Evolutionary conservation across 2,888 invertebrate genomes (phyloP).

Genomic region (Parapristionchus giblindavisi): DNA sequence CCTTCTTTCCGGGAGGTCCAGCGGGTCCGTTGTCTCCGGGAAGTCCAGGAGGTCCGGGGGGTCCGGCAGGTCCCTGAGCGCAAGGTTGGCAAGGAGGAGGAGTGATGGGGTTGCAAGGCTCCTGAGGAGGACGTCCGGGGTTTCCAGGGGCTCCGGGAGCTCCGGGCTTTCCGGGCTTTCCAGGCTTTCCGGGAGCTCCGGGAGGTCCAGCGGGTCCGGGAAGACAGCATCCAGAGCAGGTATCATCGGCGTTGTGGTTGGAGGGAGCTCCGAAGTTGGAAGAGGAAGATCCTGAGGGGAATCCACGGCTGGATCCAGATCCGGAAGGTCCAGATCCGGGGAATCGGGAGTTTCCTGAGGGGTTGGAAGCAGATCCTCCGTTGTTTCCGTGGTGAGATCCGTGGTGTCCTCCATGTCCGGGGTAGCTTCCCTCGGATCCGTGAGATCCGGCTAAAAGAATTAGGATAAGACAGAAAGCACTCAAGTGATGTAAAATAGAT

Average conservation of each 20-base stretch:
- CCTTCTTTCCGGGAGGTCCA: slow-evolving; percentile 58
- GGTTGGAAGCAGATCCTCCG: slow-evolving; percentile 23
- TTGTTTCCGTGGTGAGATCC: neutral
- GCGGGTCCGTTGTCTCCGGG: slow-evolving; percentile 59
- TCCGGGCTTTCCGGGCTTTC: slow-evolving; percentile 62
- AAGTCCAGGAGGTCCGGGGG: slow-evolving; percentile 59
- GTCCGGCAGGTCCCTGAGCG: slow-evolving; percentile 58
- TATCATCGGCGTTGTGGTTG: slow-evolving; percentile 44
- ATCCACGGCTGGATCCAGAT: neutral
- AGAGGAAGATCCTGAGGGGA: slow-evolving; percentile 10
- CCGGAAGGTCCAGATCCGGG: slow-evolving; percentile 16
- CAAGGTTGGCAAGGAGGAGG: slow-evolving; percentile 62
- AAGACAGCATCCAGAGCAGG: slow-evolving; percentile 60
- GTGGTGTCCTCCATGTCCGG: slow-evolving; percentile 24
- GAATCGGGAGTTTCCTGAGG: slow-evolving; percentile 32
- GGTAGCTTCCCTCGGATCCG: slow-evolving; percentile 55
- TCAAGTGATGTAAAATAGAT: too few species aligned
- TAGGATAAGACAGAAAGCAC: too few species aligned
- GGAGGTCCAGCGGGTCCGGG: slow-evolving; percentile 59
- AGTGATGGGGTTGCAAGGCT: slow-evolving; percentile 58
- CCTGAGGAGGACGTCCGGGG: slow-evolving; percentile 60
- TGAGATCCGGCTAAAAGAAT: slow-evolving; percentile 57
- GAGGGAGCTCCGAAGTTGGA: slow-evolving; percentile 10
- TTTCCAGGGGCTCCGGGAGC: slow-evolving; percentile 60
- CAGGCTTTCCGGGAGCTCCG: slow-evolving; percentile 59